phyloP scores from a whole-genome alignment of 2,113 vertebrate species.

The Rousettus leschenaultii region DNA sequence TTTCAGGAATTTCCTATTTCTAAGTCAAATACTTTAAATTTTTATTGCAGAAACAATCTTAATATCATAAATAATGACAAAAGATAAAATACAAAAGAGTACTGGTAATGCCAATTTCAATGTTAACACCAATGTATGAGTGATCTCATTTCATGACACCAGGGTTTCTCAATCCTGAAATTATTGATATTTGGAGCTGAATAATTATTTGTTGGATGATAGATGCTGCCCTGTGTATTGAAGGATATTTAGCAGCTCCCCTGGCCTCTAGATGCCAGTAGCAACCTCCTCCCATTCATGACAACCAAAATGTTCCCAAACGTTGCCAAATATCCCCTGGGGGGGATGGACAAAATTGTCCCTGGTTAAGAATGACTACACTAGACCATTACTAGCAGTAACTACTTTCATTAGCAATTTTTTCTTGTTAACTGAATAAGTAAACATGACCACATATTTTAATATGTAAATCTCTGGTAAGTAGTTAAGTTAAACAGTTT shows the following conservation, averaged over 20 bases:
- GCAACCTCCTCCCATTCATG: not conserved
- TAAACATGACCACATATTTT: not conserved
- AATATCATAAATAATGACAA: not conserved
- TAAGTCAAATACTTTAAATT: constrained; percentile 2
- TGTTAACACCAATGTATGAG: not conserved
- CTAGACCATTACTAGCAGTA: not conserved
- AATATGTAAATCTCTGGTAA: not conserved
- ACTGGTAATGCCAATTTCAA: not conserved
- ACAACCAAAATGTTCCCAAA: not conserved
- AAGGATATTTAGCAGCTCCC: not conserved
- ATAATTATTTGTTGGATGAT: not conserved
- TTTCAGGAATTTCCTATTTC: constrained; percentile 31
- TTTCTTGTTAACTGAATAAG: not conserved
- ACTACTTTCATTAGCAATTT: not conserved
- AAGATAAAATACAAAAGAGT: not conserved
- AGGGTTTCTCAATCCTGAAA: not conserved
- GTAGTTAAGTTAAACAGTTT: not conserved
- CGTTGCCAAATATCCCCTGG: not conserved
- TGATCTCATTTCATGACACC: not conserved
- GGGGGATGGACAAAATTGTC: not conserved
- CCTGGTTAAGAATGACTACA: not conserved
- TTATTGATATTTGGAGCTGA: not conserved
- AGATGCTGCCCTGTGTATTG: not conserved
- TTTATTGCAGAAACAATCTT: not conserved
- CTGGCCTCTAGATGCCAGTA: not conserved